Evolutionary conservation across 2,113 vertebrate species (phyloP).

Genomic region (Carassius carassius): DNA sequence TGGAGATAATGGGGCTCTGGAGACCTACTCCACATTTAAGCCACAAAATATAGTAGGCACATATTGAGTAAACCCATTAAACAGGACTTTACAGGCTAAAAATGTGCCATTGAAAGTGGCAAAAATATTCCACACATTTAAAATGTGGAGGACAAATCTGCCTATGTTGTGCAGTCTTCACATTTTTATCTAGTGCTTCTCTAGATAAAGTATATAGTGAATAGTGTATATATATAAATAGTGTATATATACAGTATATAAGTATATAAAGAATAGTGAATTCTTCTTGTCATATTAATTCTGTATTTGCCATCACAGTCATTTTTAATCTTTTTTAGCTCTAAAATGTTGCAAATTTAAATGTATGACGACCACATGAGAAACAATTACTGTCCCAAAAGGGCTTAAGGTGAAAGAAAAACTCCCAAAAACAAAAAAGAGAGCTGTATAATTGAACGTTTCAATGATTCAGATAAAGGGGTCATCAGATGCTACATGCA

Average conservation of each 20-base stretch:
- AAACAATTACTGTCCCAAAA: no score
- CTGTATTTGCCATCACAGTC: not conserved
- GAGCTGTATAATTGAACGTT: not conserved
- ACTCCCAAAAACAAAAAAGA: not conserved
- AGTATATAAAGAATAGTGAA: no score
- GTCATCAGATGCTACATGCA: no score
- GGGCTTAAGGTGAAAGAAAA: not conserved
- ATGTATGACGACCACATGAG: no score
- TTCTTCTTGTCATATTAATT: not conserved
- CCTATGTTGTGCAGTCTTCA: not conserved
- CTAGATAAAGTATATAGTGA: not conserved
- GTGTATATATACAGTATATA: no score
- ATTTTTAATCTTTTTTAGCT: no score
- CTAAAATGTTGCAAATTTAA: no score
- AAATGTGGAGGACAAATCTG: no score
- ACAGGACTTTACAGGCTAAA: not conserved
- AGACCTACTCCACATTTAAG: conserved; percentile 74
- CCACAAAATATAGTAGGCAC: not conserved
- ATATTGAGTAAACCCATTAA: not conserved
- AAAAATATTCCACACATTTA: not conserved
- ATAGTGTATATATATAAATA: no score
- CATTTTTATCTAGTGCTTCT: not conserved
- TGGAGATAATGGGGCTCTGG: conserved; percentile 90
- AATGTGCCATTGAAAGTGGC: not conserved
- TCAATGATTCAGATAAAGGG: no score